A percentile compares a stretch with the other conserved stretches of the same genome.
Conservation (phyloP, 2,797 vertebrate species). For the Peromyscus melanophrys region DNA sequence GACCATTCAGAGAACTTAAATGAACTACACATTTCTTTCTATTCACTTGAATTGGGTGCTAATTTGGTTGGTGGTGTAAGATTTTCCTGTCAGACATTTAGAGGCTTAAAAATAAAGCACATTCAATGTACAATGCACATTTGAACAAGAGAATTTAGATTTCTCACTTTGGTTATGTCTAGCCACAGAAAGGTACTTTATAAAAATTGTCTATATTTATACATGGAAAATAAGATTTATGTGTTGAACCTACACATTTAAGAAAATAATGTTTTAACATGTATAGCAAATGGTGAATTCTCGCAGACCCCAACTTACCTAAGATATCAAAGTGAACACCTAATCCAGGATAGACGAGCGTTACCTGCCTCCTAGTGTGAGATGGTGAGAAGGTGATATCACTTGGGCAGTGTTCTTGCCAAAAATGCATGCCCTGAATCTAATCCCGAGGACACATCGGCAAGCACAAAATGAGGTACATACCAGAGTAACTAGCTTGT, state of each 20-base stretch:
- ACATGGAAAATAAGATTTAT: constrained; percentile 29
- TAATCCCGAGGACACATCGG: neutral
- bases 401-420: neutral
- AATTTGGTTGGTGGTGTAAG: neutral
- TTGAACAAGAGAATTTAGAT: neutral
- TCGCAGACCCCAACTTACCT: neutral
- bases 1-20: constrained; percentile 19
- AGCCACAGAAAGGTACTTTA: constrained; percentile 9
- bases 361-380: neutral
- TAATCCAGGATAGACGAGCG: neutral
- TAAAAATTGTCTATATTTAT: neutral
- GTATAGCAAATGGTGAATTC: neutral
- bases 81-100: neutral
- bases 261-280: constrained; percentile 52
- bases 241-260: constrained; percentile 41
- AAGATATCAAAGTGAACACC: neutral
- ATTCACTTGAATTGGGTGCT: neutral
- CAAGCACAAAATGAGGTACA: neutral
- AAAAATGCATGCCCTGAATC: neutral
- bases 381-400: neutral
- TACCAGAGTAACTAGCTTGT: neutral
- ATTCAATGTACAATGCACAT: neutral
- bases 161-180: neutral
- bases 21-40: neutral
- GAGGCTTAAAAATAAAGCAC: constrained; percentile 42